Percentiles rank a stretch among this genome's conserved stretches.
Evolutionary conservation across 2,113 vertebrate species (phyloP).

Genomic region (Greenwoodochromis staneri): DNA sequence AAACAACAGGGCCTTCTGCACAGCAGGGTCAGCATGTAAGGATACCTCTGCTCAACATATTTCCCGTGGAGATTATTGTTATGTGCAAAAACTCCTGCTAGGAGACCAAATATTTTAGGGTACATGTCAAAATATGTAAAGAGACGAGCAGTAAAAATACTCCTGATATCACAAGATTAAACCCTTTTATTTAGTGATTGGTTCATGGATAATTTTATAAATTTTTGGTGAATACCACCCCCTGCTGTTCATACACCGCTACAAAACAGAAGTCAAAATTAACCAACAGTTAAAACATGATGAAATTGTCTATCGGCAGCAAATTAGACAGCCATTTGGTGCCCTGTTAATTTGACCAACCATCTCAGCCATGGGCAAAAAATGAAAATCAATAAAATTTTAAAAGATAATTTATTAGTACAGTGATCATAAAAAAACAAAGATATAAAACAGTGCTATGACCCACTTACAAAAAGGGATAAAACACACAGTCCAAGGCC

Average conservation of each 20-base stretch:
- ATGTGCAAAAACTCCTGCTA: neutral
- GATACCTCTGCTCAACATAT: neutral
- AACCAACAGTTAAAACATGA: neutral
- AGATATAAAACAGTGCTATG: neutral
- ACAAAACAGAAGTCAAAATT: neutral
- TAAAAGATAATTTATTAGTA: neutral
- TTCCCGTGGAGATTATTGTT: neutral
- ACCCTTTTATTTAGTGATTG: neutral
- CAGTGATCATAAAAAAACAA: neutral
- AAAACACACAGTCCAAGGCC: neutral
- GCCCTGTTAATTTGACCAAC: neutral
- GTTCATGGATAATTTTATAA: rapidly evolving
- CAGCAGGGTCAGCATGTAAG: slow-evolving; percentile 9
- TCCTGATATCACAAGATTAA: neutral
- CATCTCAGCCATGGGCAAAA: neutral
- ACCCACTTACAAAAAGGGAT: neutral
- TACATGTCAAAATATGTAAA: neutral
- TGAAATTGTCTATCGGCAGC: neutral
- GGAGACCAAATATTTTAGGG: neutral
- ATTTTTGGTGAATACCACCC: neutral
- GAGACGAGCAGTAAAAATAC: neutral
- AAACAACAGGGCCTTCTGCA: slow-evolving; percentile 35
- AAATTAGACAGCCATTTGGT: neutral
- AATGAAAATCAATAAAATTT: neutral
- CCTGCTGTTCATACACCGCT: neutral